Conservation (phyloP, 2,888 invertebrate species). For the Harpalus rufipes region DNA sequence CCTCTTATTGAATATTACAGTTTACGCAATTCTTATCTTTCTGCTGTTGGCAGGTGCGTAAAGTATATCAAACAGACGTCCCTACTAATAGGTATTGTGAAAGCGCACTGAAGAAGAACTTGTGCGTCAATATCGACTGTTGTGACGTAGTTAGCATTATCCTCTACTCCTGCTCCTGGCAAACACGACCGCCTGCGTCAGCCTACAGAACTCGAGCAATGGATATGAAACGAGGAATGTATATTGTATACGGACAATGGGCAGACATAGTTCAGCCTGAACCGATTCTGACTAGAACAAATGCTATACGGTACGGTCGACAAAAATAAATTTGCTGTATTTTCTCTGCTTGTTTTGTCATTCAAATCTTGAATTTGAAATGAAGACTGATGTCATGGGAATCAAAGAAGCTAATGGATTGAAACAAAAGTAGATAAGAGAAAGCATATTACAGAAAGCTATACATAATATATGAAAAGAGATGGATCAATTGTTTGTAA, state of each 20-base stretch:
- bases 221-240: constrained; percentile 9
- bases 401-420: neutral
- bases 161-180: neutral
- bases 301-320: too few species aligned
- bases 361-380: neutral
- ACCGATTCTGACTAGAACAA: neutral
- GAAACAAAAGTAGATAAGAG: neutral
- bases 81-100: neutral
- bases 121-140: constrained; percentile 36
- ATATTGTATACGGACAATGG: constrained; percentile 14
- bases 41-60: constrained; percentile 11
- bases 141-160: constrained; percentile 28
- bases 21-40: neutral
- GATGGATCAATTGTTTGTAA: too few species aligned
- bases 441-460: too few species aligned
- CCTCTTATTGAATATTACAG: neutral
- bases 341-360: neutral
- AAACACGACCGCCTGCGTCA: neutral
- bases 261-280: neutral
- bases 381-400: neutral
- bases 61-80: constrained; percentile 6
- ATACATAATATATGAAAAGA: neutral
- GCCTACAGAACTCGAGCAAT: neutral
- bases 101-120: constrained; percentile 40
- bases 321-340: neutral